Evolutionary conservation across 2,797 vertebrate species (phyloP), one percentile per base, ranked within the genome.

Genomic region (Botia kubotai): DNA sequence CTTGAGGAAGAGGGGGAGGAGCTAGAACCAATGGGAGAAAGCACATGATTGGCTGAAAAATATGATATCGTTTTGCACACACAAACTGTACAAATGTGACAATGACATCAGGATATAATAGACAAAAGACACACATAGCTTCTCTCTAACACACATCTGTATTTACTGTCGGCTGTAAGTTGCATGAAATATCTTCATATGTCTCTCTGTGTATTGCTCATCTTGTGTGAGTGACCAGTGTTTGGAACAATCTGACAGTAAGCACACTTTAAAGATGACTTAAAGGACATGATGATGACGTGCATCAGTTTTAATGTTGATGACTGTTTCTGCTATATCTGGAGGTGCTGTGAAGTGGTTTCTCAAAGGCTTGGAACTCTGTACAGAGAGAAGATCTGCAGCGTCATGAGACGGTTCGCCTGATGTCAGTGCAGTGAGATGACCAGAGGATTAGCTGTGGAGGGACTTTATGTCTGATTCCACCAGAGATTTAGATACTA

Each of bases 1-100:
- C 89, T 92, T 58, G 95, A 96, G 66, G 94, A 94, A 76, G 94
- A 95, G 21, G 94, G 90, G 82, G 93, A 94, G 88, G 92, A 94
- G 82, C 84, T 88, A 55, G 90, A 83, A 4, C 81, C 75, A 0
- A 87, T 89, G 36, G 90, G 66, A 10, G 93, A 94, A 72, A 90
- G 92, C 86, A 94, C 93, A 87, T 95, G 93, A 95, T 91, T 89
- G 77, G 75, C 78, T 79, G 60, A 75, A 83, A 87, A 14, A 17
- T 60, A 80, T 48, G 33, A 83, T 53, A 86, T 72, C 75, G 21
- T 70, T 85, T 87, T 81, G 74, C 73, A 84, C 72, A 86, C 76
- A 86, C 82, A 80, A 85, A 81, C 83, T 89, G 71, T 84, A 70
- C 79, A 84, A 80, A 83, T 76, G 83, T 79, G 84, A 77, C 72